phyloP scores from a whole-genome alignment of 1,140 invertebrate genomes.

The Xylocopa sonorina region DNA sequence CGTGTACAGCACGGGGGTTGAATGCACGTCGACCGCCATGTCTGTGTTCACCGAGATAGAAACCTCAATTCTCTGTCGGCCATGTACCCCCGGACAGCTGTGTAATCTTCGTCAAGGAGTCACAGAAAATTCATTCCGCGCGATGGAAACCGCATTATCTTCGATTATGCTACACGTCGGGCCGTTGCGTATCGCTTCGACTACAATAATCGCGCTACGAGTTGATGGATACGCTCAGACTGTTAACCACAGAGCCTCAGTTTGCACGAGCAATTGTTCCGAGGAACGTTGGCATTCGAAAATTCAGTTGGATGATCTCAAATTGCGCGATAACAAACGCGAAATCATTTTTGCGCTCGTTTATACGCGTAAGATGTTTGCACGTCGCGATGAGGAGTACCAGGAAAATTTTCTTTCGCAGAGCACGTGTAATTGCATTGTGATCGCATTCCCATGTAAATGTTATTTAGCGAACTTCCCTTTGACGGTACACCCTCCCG shows the following conservation, averaged over 20 bases:
- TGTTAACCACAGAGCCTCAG: no score
- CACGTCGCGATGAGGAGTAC: background rate
- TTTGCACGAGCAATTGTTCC: background rate
- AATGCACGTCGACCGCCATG: constrained; percentile 46
- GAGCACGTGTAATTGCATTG: constrained; percentile 3
- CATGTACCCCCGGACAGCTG: background rate
- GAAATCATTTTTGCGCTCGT: background rate
- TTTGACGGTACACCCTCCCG: background rate
- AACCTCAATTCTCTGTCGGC: constrained; percentile 53
- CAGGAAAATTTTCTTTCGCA: background rate
- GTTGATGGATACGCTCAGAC: background rate
- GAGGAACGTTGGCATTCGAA: background rate
- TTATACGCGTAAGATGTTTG: no score
- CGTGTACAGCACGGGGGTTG: constrained; percentile 53
- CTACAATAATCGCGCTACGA: background rate
- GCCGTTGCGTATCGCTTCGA: no score
- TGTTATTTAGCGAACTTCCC: constrained; percentile 3
- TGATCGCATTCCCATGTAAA: background rate
- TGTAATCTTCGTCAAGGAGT: constrained; percentile 27
- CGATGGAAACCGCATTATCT: background rate
- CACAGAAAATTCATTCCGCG: background rate
- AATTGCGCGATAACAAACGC: background rate
- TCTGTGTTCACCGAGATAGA: constrained; percentile 50
- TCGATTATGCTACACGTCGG: background rate
- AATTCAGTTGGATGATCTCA: background rate